Percentiles rank a stretch among this genome's conserved stretches.
Conservation (phyloP, 2,888 invertebrate genomes). For the Himalopsyche tibetana region DNA sequence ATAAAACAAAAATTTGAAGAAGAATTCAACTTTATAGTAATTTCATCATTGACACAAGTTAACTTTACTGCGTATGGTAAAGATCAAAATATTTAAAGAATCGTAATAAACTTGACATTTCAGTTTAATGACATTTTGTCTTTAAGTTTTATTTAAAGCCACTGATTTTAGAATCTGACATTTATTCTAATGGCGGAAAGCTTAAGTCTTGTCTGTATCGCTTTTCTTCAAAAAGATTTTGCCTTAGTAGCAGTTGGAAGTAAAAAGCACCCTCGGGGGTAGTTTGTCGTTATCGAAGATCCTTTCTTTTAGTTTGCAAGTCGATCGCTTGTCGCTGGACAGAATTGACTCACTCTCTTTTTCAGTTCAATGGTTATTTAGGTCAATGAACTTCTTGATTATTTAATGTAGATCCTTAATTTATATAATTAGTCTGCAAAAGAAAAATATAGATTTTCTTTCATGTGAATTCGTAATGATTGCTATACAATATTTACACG, state of each 20-base stretch:
- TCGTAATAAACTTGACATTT: background rate
- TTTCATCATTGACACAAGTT: too few species aligned
- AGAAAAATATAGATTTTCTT: too few species aligned
- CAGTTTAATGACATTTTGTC: background rate
- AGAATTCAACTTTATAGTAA: too few species aligned
- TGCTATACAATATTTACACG: too few species aligned
- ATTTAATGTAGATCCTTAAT: background rate
- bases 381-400: background rate
- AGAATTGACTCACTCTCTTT: background rate
- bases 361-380: background rate
- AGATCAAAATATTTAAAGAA: background rate
- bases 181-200: slow-evolving; percentile 34
- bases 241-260: slow-evolving; percentile 27
- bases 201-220: slow-evolving; percentile 26
- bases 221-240: slow-evolving; percentile 34
- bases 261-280: slow-evolving; percentile 37
- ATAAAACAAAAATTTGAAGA: too few species aligned
- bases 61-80: too few species aligned
- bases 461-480: too few species aligned
- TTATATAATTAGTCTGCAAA: too few species aligned
- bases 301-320: slow-evolving; percentile 42
- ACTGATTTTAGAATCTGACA: slow-evolving; percentile 14
- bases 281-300: slow-evolving; percentile 20
- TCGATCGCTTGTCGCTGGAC: slow-evolving; percentile 40
- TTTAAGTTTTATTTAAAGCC: slow-evolving; percentile 19